phyloP scores from a whole-genome alignment of 2,113 vertebrate species.

The Microtus oregoni region DNA sequence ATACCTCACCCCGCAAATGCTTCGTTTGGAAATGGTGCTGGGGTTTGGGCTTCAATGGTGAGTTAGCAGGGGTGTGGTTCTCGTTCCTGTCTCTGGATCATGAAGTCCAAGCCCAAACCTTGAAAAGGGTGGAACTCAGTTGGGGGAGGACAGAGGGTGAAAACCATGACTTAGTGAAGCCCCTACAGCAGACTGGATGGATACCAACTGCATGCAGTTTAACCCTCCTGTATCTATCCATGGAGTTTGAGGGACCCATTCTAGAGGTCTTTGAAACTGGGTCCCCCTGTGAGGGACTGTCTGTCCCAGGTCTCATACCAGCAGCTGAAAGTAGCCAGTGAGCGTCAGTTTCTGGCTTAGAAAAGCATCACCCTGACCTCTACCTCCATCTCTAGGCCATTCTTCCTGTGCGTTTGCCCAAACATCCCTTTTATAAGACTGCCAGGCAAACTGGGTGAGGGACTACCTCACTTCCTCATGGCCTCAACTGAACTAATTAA shows the following conservation, averaged over 20 bases:
- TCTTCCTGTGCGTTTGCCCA: neutral
- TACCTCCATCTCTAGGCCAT: fast-evolving
- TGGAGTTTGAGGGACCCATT: no score
- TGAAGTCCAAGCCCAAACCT: fast-evolving
- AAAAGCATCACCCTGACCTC: fast-evolving
- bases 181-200: no score
- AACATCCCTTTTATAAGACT: neutral
- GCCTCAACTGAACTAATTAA: neutral
- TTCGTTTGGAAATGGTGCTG: fast-evolving
- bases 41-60: neutral
- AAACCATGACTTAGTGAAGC: neutral
- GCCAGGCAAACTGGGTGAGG: fast-evolving
- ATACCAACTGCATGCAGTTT: neutral
- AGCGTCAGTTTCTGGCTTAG: neutral
- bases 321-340: neutral
- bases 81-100: neutral
- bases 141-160: neutral
- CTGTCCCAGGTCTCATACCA: no score
- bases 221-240: neutral
- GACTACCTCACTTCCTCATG: neutral
- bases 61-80: no score
- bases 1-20: neutral
- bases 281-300: fast-evolving
- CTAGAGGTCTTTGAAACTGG: no score
- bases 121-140: fast-evolving